Evolutionary conservation across 2,797 vertebrate genomes (phyloP), one percentile per base, ranked within the genome.

Genomic region (Psittacula echo): DNA sequence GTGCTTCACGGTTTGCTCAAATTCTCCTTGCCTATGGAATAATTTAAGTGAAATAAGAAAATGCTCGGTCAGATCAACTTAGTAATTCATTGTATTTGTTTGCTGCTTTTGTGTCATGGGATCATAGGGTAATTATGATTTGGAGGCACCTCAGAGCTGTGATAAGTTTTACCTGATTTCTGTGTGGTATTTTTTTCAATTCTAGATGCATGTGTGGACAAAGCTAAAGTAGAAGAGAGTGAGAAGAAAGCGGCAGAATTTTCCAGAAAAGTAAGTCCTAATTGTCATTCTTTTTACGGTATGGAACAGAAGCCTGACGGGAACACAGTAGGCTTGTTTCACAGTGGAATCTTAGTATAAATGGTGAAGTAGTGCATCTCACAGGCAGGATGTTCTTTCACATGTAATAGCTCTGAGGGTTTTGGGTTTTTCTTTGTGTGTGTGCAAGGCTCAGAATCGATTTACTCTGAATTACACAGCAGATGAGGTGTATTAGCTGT

Each of bases 221-320:
- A 99, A 98, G 98, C 98, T 88, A 99, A 99, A 97, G 99, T 99
- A 89, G 99, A 99, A 71, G 99, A 99, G 97, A 99, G 99, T 94
- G 99, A 99, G 93, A 98, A 99, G 97, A 99, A 98, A 97, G 99
- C 99, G 75, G 95, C 97, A 11, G 99, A 99, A 96, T 99, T 98
- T 98, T 99, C 99, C 92, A 99, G 99, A 98, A 99, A 99, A 99
- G 99, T 99, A 97, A 98, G 98, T 87, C 21, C 45, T 82, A 53
- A 74, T 92, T 58, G 9, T 39, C 29, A 17, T 11, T 89, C 7
- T 64, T 93, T 96, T 97, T 93, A 94, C 96, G 87, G 95, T 96
- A 96, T 91, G 71, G 73, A 88, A 87, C 95, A 94, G 94, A 96
- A 97, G 82, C 93, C 96, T 95, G 72, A 32, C 16, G 45, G 88